Base-by-base conservation (phyloP, 2,888 invertebrate genomes). In the Ptychoptera albimana region DNA sequence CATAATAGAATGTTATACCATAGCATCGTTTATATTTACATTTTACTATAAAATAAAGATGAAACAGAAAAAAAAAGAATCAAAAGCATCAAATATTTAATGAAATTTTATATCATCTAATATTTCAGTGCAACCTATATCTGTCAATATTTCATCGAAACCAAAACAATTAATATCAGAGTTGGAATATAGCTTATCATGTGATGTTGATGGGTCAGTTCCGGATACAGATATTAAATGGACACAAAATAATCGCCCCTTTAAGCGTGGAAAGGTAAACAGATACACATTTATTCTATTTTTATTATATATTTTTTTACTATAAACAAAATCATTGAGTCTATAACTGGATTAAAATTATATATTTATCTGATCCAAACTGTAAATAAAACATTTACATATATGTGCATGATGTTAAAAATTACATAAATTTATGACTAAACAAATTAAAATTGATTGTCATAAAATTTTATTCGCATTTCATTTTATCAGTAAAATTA, bases 171-270 rank as follows among this genome's bases (percentile, higher is more conserved):
- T 91, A 66, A 79, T 84, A 46, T 84, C 88, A 9, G 81, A 82
- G 55, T 75, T 79, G 58, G 79, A 81, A 56, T 82, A 86, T 59
- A 79, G 77, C 55, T 70, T 91, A 53, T 75, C 77, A 46, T 92
- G 91, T 65, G 79, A 82, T 59, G 81, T 85, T 41, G 74, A 77
- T 53, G 91, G 91, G 38, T 91, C 91, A 46, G 76, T 89, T 56
- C 89, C 91, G 23, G 79, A 81, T 51, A 88, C 91, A 31, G 76
- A 79, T 53, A 77, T 91, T 57, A 75, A 79, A 45, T 91, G 89
- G 91, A 79, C 77, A 59, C 80, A 85, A 60, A 87, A 83, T 59
- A 82, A 81, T 64, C 70, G 78, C 52, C 75, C 76, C 56, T 82
- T 88, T 63, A 75, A 77, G 52, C 72, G 78, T 54, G 84, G 81